phyloP scores from a whole-genome alignment of 2,113 vertebrate species.

The Pseudorectes ferrugineus region DNA sequence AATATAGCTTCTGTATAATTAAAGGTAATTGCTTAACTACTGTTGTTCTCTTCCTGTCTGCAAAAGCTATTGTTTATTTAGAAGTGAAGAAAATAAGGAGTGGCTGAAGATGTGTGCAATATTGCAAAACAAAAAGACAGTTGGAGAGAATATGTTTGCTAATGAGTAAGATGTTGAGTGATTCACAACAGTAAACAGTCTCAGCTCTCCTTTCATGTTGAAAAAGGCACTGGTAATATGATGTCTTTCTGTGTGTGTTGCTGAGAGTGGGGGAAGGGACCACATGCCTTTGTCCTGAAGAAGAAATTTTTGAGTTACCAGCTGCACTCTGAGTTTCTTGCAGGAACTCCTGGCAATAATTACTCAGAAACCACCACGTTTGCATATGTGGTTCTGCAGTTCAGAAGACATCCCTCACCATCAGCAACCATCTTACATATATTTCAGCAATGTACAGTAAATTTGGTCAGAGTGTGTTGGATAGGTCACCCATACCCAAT shows the following conservation, averaged over 20 bases:
- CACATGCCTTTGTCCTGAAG: background rate
- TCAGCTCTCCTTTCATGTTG: background rate
- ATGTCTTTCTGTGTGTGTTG: background rate
- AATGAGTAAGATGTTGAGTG: background rate
- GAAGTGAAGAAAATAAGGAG: background rate
- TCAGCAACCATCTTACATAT: background rate
- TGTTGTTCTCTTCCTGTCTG: background rate
- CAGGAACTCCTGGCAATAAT: background rate
- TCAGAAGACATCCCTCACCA: background rate
- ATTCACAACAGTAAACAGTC: background rate
- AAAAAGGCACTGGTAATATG: background rate
- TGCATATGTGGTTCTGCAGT: background rate
- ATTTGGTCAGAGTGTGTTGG: background rate
- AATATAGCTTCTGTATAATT: background rate
- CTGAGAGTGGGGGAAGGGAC: background rate
- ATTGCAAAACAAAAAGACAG: background rate
- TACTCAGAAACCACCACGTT: background rate
- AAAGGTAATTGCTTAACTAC: background rate
- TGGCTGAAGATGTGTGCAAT: background rate
- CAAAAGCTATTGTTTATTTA: constrained; percentile 22
- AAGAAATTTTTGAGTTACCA: background rate
- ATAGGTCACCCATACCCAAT: background rate
- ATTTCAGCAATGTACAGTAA: background rate
- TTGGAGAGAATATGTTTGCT: background rate
- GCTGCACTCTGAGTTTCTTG: fast-evolving